Conservation (phyloP, 1,140 invertebrate genomes). For the Popillia japonica region DNA sequence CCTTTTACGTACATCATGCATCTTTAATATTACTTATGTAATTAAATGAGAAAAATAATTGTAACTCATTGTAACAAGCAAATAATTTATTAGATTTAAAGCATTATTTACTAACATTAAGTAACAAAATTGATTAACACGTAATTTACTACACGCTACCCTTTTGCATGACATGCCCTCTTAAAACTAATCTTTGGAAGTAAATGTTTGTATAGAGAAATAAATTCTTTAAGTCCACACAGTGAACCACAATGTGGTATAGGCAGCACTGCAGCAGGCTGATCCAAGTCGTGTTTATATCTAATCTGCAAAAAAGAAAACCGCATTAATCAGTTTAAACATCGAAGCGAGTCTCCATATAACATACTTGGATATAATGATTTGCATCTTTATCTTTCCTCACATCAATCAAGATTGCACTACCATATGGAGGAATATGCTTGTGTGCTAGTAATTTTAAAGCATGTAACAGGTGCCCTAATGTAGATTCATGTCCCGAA, state of each 20-base stretch:
- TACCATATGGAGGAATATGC: constrained; percentile 65
- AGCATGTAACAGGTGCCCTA: constrained; percentile 69
- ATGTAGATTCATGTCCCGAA: constrained; percentile 74
- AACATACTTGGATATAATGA: constrained; percentile 32
- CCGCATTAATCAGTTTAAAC: no score
- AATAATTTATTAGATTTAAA: no score
- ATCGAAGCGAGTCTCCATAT: no score
- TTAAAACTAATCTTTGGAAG: background rate
- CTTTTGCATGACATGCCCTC: background rate
- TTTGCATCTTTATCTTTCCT: constrained; percentile 32
- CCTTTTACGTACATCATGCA: no score
- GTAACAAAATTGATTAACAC: no score
- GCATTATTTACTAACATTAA: no score
- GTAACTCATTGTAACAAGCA: no score
- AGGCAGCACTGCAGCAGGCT: background rate
- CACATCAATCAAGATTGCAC: constrained; percentile 58
- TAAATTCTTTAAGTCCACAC: constrained; percentile 21
- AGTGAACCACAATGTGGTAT: constrained; percentile 1
- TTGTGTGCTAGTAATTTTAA: constrained; percentile 65
- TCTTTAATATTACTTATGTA: no score
- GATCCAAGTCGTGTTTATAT: background rate
- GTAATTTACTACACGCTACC: no score
- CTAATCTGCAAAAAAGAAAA: background rate
- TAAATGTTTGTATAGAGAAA: background rate
- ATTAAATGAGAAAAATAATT: no score